A percentile compares a stretch with the other conserved stretches of the same genome.
phyloP scores from a whole-genome alignment of 1,140 invertebrate genomes.

The Chionoecetes opilio region DNA sequence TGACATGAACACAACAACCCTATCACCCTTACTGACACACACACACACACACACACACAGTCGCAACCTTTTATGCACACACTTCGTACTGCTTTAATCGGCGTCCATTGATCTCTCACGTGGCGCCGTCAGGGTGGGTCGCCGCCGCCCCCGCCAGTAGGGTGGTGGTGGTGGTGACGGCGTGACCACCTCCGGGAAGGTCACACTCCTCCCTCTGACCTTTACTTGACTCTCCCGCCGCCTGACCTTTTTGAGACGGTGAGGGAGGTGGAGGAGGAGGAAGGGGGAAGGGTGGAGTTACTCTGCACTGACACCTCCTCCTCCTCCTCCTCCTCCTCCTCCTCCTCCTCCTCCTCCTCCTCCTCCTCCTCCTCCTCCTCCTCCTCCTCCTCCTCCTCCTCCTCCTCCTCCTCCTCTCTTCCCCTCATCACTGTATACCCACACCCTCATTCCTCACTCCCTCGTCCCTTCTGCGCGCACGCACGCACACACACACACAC shows the following conservation, averaged over 20 bases:
- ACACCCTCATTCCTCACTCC: neutral
- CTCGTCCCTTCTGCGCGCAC: too few species aligned
- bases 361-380: neutral
- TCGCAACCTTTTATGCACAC: neutral
- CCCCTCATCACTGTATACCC: too few species aligned
- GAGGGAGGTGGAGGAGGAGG: neutral
- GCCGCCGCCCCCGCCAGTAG: neutral
- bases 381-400: neutral
- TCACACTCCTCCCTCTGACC: conserved; percentile 23
- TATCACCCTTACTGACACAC: too few species aligned
- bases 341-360: neutral
- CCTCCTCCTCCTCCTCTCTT: too few species aligned
- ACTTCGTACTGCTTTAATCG: neutral
- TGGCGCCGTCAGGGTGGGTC: neutral
- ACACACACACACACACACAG: too few species aligned
- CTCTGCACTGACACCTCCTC: neutral
- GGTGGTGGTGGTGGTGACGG: neutral
- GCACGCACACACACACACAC: neutral
- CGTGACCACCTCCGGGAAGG: conserved; percentile 12
- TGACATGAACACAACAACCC: too few species aligned
- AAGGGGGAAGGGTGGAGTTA: neutral
- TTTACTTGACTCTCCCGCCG: neutral
- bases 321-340: neutral
- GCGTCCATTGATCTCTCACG: conserved; percentile 4
- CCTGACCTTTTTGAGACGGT: neutral